These are phyloP conservation scores for Phoxinus phoxinus DNA, from an alignment of 2,113 vertebrate species.

Conservation along the genomic window DNA sequence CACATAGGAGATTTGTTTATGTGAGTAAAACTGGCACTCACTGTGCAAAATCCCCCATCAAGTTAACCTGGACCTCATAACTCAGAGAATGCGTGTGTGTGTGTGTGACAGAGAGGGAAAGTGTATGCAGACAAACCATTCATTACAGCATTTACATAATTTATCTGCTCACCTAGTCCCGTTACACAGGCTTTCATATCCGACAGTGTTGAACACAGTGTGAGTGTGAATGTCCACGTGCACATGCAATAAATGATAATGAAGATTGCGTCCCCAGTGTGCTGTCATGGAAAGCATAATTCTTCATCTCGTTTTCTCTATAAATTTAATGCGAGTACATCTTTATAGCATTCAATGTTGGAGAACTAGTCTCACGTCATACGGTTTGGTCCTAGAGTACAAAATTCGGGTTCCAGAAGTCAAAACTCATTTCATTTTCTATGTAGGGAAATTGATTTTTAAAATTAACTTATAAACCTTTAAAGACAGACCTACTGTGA, in stretches of 20 bases:
- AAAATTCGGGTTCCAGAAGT: background rate
- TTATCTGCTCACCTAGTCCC: conserved; percentile 38
- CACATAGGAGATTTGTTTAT: conserved; percentile 25
- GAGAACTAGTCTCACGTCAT: background rate
- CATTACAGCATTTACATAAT: conserved; percentile 52
- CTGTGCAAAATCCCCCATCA: conserved; percentile 38
- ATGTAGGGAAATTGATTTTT: no score
- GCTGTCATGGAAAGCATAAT: conserved; percentile 28
- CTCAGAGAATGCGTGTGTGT: background rate
- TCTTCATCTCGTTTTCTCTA: conserved; percentile 2
- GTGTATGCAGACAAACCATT: conserved; percentile 42
- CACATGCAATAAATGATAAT: conserved; percentile 55
- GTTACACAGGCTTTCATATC: conserved; percentile 12
- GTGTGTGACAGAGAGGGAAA: conserved; percentile 62
- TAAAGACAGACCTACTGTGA: no score
- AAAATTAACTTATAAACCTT: no score
- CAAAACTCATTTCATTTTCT: no score
- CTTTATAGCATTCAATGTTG: background rate
- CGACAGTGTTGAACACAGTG: background rate
- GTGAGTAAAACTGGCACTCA: conserved; percentile 34
- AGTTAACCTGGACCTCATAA: conserved; percentile 36
- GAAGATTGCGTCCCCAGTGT: conserved; percentile 5
- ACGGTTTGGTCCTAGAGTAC: background rate
- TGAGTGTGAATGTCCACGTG: conserved; percentile 1
- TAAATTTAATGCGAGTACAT: conserved; percentile 45